Base-by-base conservation (phyloP, 2,113 vertebrate genomes). In the Manacus vitellinus region DNA sequence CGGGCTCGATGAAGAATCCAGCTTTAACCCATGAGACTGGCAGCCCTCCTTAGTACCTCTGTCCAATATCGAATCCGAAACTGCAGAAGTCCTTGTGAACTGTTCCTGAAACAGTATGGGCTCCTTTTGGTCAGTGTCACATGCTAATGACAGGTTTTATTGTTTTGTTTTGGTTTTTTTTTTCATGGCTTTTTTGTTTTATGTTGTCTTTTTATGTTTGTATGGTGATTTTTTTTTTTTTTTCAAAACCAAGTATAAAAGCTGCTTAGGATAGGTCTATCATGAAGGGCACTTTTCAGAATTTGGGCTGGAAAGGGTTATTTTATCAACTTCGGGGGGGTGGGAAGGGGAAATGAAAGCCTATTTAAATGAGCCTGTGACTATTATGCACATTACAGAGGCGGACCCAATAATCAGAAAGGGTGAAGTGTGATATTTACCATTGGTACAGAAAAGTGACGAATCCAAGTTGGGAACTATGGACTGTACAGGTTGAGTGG, bases 201-300 rank as follows among this genome's bases (percentile, higher is more conserved):
- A 95, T 95, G 97, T 98, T 25, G 97, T 98, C 96, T 96, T 96
- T 97, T 97, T 97, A 96, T 35, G 97, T 98, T 97, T 88, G 97
- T 98, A 95, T 84, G 97, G 96, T 97, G 98, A 97, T 87, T 97
- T n/a, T 54, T 54, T 54, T 58, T 97, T 97, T 51, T 54, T 97
- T 46, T 98, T 97, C 95, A 97, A 97, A 92, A 97, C 94, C n/a
- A 96, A 95, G 88, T 98, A 97, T 98, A 98, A 98, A 98, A 98
- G 98, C 98, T 98, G 98, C 98, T 98, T 98, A 98, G 98, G 98
- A 92, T 98, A 98, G 98, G 98, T 98, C 96, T 98, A 97, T 98
- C 98, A 98, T 98, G 98, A 98, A 98, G 98, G 98, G 98, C 98
- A 98, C 98, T 98, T 98, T 98, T 98, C 98, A 97, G 97, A 98